Evolutionary conservation across 2,113 vertebrate genomes (phyloP), one percentile per base, ranked within the genome.

Genomic region (Emberiza fucata): DNA sequence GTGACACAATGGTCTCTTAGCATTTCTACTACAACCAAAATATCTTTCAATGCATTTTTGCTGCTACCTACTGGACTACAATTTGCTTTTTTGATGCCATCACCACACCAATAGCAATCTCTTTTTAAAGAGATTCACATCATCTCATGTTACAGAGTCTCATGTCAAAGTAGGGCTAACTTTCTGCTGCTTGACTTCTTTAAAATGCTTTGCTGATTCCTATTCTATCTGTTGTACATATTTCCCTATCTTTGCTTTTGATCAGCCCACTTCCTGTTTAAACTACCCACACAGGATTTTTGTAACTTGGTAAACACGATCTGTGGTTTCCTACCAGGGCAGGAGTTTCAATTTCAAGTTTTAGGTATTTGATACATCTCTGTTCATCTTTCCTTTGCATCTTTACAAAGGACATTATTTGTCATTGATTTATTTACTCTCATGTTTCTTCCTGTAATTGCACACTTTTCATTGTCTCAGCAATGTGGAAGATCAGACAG

Each of bases 201-300:
- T 48, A 66, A 88, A 92, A 77, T 61, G 19, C 42, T 72, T 79
- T 79, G 40, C 61, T 65, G 45, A 61, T 66, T 56, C 65, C 1
- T 84, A 51, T 85, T 90, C 57, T 86, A 76, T 93, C 66, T 63
- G 47, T 50, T 90, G 63, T 72, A 53, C 0, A 2, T 59, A 70
- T 92, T 81, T 94, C 77, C 81, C 61, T 95, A 89, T 95, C 96
- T 94, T 79, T 84, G 69, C 61, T 84, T 95, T 80, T 94, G 51
- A 95, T 96, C 94, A 77, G 51, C 60, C 86, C 51, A 70, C 86
- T 97, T 97, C 95, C 95, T 97, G 91, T 94, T 95, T 92, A 68
- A 96, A 79, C 83, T 76, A 84, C 69, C 27, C 68, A 61, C 57
- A 79, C 77, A 89, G 83, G 77, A 75, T 57, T 92, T 96, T 81